phyloP scores from a whole-genome alignment of 2,888 invertebrate genomes.

The Ischnura elegans region DNA sequence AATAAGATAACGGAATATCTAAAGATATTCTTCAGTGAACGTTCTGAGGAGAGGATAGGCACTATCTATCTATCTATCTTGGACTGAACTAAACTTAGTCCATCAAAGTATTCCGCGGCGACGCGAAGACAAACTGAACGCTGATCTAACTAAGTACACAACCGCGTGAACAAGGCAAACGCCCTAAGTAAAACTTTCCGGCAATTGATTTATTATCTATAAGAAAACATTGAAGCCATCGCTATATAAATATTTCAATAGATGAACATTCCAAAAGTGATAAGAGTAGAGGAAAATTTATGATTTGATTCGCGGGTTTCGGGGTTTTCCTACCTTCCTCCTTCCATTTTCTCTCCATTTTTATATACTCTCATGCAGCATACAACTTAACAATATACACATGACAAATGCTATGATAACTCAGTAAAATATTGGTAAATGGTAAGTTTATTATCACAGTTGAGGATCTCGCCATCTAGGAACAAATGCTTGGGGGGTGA shows the following conservation, averaged over 20 bases:
- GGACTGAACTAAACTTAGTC: neutral
- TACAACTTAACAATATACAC: no score
- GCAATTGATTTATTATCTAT: conserved; percentile 7
- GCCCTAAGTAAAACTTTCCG: neutral
- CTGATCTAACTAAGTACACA: neutral
- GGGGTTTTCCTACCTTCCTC: neutral
- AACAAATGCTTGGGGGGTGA: no score
- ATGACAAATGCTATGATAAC: no score
- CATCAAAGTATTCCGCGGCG: neutral
- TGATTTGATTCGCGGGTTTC: neutral
- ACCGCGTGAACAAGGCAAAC: neutral
- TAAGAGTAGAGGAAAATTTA: neutral
- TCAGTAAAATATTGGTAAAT: no score
- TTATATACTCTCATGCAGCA: neutral
- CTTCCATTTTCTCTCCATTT: no score
- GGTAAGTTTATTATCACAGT: no score
- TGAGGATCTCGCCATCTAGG: no score
- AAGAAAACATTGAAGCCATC: neutral
- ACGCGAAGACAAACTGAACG: neutral
- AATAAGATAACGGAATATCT: conserved; percentile 12
- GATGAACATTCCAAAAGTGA: neutral
- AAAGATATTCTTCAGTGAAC: conserved; percentile 6
- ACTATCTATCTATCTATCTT: neutral
- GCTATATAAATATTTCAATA: neutral
- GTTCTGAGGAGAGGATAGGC: neutral